phyloP scores from a whole-genome alignment of 1,140 invertebrate species.

The Cheumatopsyche charites region DNA sequence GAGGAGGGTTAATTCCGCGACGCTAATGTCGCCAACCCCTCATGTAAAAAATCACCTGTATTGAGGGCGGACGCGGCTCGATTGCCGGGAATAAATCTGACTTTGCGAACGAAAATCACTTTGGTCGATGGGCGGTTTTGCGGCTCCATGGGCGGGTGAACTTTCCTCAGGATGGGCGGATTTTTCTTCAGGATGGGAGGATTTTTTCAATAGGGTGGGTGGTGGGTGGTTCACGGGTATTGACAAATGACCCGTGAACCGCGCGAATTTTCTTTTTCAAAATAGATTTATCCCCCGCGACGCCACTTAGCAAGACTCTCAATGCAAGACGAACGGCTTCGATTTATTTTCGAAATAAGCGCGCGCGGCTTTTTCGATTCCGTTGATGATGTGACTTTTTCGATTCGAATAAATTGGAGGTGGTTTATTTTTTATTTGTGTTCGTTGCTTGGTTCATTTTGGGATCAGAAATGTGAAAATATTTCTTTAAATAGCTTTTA shows the following conservation, averaged over 20 bases:
- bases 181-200: too few relatives aligned
- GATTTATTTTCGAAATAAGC: conserved; percentile 31
- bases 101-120: neutral
- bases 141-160: too few relatives aligned
- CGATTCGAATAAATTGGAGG: too few relatives aligned
- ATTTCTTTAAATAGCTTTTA: too few relatives aligned
- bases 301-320: conserved; percentile 37
- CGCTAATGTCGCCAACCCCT: neutral
- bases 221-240: conserved; percentile 13
- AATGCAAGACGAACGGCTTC: conserved; percentile 30
- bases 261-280: conserved; percentile 32
- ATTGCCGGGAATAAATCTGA: conserved; percentile 15
- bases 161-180: too few relatives aligned
- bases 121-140: too few relatives aligned
- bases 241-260: conserved; percentile 46
- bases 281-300: conserved; percentile 38
- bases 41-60: conserved; percentile 19
- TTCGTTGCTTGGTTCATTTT: too few relatives aligned
- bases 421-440: too few relatives aligned
- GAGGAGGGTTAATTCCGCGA: neutral
- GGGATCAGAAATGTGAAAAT: too few relatives aligned
- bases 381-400: too few relatives aligned
- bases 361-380: neutral
- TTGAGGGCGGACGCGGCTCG: neutral
- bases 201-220: neutral